Evolutionary conservation across 2,888 invertebrate genomes (phyloP), one percentile per base, ranked within the genome.

Genomic region (Parnassius orleans): DNA sequence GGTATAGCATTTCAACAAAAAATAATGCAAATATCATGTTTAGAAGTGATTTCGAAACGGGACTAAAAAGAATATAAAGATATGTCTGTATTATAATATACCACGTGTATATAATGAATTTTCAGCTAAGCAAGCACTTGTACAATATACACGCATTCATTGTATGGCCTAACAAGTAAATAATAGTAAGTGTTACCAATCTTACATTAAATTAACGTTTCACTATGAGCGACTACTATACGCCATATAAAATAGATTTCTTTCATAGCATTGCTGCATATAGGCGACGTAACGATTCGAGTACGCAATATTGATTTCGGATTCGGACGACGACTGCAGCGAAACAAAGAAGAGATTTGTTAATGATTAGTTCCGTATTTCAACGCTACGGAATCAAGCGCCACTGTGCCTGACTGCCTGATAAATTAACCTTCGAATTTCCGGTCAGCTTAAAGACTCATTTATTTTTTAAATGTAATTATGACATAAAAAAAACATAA

Each of bases 231-330:
- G 90, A 89, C 87, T 90, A 92, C 89, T 89, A 86, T 84, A 91
- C 90, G 89, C 91, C 91, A 90, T 92, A 81, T 85, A 89, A 86
- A 86, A 87, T 83, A 79, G 75, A 83, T 83, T 83, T 85, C 79
- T 89, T 86, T 92, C 92, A 92, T 92, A 90, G 91, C 92, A 91
- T 91, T 86, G 89, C 88, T 87, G 91, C 92, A 92, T 91, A 88
- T 77, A 86, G 83, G 83, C 72, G 74, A 74, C 87, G 87, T 84
- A 84, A 88, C 84, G 84, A 81, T 74, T 90, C 84, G 81, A 86
- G 85, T 87, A 89, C 90, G 90, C 84, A 87, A 84, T 81, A 84
- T 79, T 87, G 80, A 87, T 87, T 86, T 87, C 87, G 80, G 76
- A 75, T 77, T 78, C 78, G 75, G 83, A 83, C 87, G 87, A 79